These are phyloP conservation scores for Antechinus stuartii DNA, from an alignment of 2,113 vertebrate genomes.

Conservation along the genomic window DNA sequence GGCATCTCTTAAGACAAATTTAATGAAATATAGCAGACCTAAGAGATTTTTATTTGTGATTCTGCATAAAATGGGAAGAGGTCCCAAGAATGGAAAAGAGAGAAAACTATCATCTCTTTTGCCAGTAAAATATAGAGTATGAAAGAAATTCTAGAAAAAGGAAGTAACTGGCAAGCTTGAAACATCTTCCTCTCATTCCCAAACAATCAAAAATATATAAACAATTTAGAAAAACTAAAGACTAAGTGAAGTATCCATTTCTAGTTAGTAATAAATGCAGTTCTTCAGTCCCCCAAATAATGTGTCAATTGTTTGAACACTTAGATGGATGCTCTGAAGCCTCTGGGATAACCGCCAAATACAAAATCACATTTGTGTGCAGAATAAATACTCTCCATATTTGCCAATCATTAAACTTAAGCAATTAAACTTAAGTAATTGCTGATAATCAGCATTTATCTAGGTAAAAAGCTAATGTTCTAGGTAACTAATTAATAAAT, in stretches of 20 bases:
- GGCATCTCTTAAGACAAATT: background rate
- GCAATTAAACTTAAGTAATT: slow-evolving; percentile 34
- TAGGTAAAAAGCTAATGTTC: background rate
- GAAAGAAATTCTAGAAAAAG: background rate
- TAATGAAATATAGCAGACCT: background rate
- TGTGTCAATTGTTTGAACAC: background rate
- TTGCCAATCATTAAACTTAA: slow-evolving; percentile 22
- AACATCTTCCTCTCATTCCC: background rate
- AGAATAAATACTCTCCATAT: background rate
- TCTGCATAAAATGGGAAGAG: background rate
- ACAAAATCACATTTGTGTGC: slow-evolving; percentile 6
- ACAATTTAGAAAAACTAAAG: background rate
- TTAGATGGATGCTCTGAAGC: background rate
- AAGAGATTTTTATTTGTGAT: background rate
- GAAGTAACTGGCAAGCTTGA: background rate
- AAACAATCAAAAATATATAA: background rate
- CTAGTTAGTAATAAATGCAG: background rate
- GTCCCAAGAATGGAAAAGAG: background rate
- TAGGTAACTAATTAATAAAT: background rate
- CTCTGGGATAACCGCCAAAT: background rate
- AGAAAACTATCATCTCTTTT: background rate
- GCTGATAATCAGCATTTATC: slow-evolving; percentile 5
- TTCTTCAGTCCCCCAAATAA: background rate
- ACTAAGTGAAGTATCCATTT: background rate
- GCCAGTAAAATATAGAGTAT: background rate